Evolutionary conservation across 2,113 vertebrate species (phyloP).

Genomic region (Microcebus ravelobensis): DNA sequence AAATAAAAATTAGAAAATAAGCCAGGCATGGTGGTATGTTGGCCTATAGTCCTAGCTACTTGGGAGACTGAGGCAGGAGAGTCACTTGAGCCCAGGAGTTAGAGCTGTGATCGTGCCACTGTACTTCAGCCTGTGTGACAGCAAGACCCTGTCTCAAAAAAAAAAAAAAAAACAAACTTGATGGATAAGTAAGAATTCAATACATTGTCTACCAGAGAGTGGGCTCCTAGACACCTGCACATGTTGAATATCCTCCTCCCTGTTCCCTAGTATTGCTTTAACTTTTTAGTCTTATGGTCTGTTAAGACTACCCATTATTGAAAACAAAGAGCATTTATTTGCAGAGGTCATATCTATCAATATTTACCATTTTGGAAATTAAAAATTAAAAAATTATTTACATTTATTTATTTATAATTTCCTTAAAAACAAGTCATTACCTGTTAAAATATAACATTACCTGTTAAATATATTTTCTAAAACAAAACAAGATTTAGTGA

Average conservation of each 20-base stretch:
- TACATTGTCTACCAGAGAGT: no score
- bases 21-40: no score
- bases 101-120: no score
- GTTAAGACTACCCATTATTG: background rate
- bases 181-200: background rate
- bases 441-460: background rate
- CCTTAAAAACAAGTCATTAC: background rate
- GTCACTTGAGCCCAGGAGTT: no score
- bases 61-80: no score
- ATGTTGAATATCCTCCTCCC: fast-evolving
- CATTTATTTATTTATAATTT: background rate
- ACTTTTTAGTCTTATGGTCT: background rate
- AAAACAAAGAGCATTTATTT: background rate
- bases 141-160: no score
- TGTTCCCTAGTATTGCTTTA: background rate
- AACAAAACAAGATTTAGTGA: background rate
- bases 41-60: no score
- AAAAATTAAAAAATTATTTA: background rate
- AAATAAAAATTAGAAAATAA: no score
- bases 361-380: background rate
- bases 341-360: background rate
- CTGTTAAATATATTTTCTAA: background rate
- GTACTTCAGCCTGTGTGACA: no score
- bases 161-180: no score
- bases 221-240: fast-evolving